Conservation (phyloP, 2,113 vertebrate genomes). For the Serilophus lunatus region DNA sequence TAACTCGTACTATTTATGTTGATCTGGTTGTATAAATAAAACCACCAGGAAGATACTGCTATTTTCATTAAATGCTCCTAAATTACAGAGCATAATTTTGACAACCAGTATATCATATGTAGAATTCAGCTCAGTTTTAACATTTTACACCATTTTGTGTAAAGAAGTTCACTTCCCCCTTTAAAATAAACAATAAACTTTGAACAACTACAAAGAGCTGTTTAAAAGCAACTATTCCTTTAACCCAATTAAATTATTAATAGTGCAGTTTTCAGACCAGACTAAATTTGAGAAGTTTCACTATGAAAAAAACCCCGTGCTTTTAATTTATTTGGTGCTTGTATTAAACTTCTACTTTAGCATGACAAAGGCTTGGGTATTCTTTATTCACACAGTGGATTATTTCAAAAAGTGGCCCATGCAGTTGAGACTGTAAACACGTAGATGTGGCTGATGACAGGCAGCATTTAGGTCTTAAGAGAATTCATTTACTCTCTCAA, state of each 20-base stretch:
- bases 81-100: not conserved
- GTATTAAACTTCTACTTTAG: not conserved
- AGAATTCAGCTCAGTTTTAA: not conserved
- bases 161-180: not conserved
- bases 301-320: not conserved
- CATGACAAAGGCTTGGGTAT: not conserved
- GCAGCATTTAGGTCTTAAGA: conserved; percentile 28
- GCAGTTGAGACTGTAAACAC: not conserved
- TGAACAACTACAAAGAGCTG: not conserved
- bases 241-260: not conserved
- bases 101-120: not conserved
- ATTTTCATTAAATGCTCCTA: not conserved
- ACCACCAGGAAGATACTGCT: not conserved
- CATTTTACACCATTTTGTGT: not conserved
- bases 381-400: not conserved
- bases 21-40: not conserved
- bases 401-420: not conserved
- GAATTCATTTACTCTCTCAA: conserved; percentile 48
- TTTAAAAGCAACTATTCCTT: not conserved
- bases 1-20: not conserved
- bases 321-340: not conserved
- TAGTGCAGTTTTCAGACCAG: not conserved
- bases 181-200: not conserved
- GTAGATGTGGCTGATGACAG: conserved; percentile 9
- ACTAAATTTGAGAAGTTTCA: not conserved